Evolutionary conservation across 2,797 vertebrate species (phyloP).

Genomic region (Muscicapa striata): DNA sequence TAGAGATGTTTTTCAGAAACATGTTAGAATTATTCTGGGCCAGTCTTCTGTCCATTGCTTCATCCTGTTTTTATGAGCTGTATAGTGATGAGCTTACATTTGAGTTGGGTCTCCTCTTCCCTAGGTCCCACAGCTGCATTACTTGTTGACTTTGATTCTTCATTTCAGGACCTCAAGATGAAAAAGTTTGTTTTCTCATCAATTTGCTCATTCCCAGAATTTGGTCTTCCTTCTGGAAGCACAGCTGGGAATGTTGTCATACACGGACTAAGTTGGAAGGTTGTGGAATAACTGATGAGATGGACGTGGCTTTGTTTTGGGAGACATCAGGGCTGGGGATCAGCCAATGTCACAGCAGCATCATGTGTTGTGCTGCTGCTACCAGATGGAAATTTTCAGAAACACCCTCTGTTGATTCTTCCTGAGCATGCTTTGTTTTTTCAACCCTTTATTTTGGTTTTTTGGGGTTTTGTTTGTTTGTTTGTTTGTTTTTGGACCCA

Average conservation of each 20-base stretch:
- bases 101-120: background rate
- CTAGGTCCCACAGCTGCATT: background rate
- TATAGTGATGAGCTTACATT: background rate
- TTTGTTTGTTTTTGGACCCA: background rate
- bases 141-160: background rate
- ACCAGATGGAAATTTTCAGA: conserved; percentile 37
- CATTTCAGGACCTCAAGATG: background rate
- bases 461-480: background rate
- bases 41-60: background rate
- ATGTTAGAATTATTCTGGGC: background rate
- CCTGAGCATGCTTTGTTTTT: background rate
- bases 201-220: background rate
- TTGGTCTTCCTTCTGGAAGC: background rate
- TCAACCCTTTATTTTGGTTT: background rate
- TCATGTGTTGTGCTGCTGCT: conserved; percentile 1
- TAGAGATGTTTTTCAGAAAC: background rate
- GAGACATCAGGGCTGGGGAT: background rate
- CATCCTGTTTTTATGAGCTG: background rate
- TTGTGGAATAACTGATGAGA: conserved; percentile 31
- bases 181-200: background rate
- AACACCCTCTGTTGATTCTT: background rate
- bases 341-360: conserved; percentile 11
- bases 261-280: background rate
- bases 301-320: conserved; percentile 16
- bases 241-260: conserved; percentile 22